phyloP scores from a whole-genome alignment of 2,797 vertebrate genomes.

The Sebastes jordani region DNA sequence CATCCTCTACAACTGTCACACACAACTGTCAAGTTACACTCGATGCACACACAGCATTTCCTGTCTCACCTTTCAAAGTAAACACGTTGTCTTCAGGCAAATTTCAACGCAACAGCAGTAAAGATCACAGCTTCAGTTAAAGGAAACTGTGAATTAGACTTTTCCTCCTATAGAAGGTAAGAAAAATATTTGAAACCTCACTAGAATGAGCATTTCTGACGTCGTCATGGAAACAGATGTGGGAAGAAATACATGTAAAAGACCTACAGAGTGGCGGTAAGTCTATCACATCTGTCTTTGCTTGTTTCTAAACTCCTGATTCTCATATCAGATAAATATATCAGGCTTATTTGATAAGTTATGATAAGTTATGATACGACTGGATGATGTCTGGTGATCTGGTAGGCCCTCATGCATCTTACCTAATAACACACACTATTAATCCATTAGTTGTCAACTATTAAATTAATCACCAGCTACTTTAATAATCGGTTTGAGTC shows the following conservation, averaged over 20 bases:
- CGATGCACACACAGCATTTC: neutral
- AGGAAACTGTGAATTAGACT: neutral
- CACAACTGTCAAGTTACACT: neutral
- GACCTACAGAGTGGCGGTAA: no score
- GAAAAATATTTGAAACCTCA: neutral
- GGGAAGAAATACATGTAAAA: neutral
- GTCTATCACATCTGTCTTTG: neutral
- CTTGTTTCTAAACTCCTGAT: neutral
- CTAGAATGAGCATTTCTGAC: neutral
- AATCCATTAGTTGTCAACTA: no score
- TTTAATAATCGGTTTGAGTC: no score
- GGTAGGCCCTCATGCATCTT: no score
- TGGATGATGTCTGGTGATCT: no score
- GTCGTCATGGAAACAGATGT: neutral
- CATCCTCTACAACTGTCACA: constrained; percentile 52
- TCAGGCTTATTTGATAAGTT: neutral
- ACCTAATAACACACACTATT: no score
- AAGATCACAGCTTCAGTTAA: neutral
- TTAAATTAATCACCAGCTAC: no score
- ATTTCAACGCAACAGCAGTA: neutral
- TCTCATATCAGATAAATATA: neutral
- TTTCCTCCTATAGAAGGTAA: no score
- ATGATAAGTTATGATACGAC: no score
- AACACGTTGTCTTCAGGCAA: neutral
- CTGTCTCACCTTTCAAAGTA: constrained; percentile 41